Evolutionary conservation across 1,140 invertebrate species (phyloP), one percentile per base, ranked within the genome.

Genomic region (Cataglyphis hispanica): DNA sequence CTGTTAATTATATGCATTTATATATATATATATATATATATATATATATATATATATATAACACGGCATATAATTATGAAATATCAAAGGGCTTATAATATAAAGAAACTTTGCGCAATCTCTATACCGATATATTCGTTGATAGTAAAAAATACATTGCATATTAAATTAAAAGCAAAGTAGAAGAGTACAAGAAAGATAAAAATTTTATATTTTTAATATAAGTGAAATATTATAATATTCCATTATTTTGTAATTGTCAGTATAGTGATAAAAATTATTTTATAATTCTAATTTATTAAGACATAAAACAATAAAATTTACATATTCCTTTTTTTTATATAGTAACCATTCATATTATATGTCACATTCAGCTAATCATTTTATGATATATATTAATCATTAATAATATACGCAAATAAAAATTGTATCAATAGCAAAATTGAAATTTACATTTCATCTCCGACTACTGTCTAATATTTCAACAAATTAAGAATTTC

Each of bases 1-100:
- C 25, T 40, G 34, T 72, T 83, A 72, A 83, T 83, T 61, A 60
- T 60, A 43, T 10, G 37, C 16, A 27, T 72, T 81, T 70, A 25
- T 31, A n/a, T 31, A 31, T 31, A 31, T 31, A 5, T 10, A 72
- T 72, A 5, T 2, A 8, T n/a, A 70, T 50, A 13, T n/a, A 4
- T 31, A n/a, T 31, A 31, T 31, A 31, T 31, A 5, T 10, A 72
- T 72, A 5, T 2, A 8, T n/a, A 70, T 50, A 13, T n/a, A 4
- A n/a, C n/a, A 67, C 13, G 6, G 11, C n/a, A n/a, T n/a, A 80
- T 56, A 56, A 69, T 16, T 72, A 4, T 37, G 6, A 34, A 83
- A 61, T 74, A 34, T 46, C 37, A 74, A 43, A 81, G 6, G 7
- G 25, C 1, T 70, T 43, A 31, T 43, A 74, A 8, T 22, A 72